Evolutionary conservation across 2,797 vertebrate species (phyloP), one percentile per base, ranked within the genome.

Genomic region (Chlorospingus flavigularis): DNA sequence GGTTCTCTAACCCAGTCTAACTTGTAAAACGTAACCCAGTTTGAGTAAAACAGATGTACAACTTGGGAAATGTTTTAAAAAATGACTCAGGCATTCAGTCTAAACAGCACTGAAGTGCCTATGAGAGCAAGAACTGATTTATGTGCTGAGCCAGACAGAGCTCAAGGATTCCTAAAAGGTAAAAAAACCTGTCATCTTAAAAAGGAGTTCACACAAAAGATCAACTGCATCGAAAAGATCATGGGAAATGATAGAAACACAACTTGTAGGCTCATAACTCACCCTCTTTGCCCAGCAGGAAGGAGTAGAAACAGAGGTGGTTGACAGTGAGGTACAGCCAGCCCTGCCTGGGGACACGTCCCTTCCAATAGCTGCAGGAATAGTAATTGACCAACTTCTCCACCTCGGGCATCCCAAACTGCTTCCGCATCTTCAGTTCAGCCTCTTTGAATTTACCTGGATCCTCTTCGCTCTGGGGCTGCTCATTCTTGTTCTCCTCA

Each of bases 351-450:
- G 99, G 99, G 20, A 99, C 99, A 1, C 98, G 97, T 4, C 99
- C 99, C 94, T 99, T 99, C 99, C 99, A 99, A 94, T 98, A 99
- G 97, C 99, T 99, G 97, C 99, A 99, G 75, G 99, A 99, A 83
- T 99, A 99, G 94, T 99, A 99, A 94, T 99, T 99, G 65, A 99
- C 99, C 95, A 99, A 97, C 95, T 99, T 99, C 97, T 99, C 99
- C 58, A 98, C 99, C 19, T 99, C 99, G 0, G 99, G 99, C 99
- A 99, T 99, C 70, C 98, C 98, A 16, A 99, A 99, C 95, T 99
- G 98, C 97, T 98, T 99, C 88, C 99, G 90, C 99, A 99, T 99
- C 97, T 99, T 99, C 91, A 99, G 97, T 92, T 99, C 99, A 0
- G 99, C 99, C 95, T 99, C 99, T 51, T 98, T 98, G 95, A 99